Evolutionary conservation across 2,113 vertebrate genomes (phyloP), one percentile per base, ranked within the genome.

Genomic region (Leucopsar rothschildi): DNA sequence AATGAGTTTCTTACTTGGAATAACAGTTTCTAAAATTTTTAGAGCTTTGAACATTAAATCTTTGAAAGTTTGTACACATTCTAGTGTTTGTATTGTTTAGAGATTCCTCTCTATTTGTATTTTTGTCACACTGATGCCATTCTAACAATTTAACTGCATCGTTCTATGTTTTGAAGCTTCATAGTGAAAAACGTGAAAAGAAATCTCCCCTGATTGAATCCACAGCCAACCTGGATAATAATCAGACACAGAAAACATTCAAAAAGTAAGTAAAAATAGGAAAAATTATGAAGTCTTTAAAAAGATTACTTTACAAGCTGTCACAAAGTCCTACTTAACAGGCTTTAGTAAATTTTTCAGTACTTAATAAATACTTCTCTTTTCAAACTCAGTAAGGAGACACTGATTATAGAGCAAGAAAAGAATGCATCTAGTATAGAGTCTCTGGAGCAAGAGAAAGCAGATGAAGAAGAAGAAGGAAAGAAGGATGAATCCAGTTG

Each of bases 401-500:
- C 98, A 0, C 82, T 99, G 96, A 98, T 99, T 84, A 98, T 99
- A 95, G 99, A 99, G 85, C 98, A 98, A 35, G 99, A 99, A 75
- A 99, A 99, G 97, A 98, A 97, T 65, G 98, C 98, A 69, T 98
- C 98, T 56, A 98, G 98, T 94, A 99, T 99, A 76, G 99, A 99
- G 87, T 98, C 99, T 96, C 97, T 99, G 85, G 99, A 99, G 79
- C 98, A 98, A 22, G 99, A 99, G 97, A 99, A 99, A 93, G 99
- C 98, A 85, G 99, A 98, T 93, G 99, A 99, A 50, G 98, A 98
- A 82, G 98, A 98, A 82, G 99, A 99, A 93, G 99, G 98, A 39
- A 99, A 99, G 97, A 99, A 99, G 96, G 99, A 99, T 92, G 99
- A 99, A 89, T 99, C 99, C 5, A 99, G 99, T 97, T 99, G 99